phyloP scores from a whole-genome alignment of 2,888 invertebrate species.

The Danaus chrysippus region DNA sequence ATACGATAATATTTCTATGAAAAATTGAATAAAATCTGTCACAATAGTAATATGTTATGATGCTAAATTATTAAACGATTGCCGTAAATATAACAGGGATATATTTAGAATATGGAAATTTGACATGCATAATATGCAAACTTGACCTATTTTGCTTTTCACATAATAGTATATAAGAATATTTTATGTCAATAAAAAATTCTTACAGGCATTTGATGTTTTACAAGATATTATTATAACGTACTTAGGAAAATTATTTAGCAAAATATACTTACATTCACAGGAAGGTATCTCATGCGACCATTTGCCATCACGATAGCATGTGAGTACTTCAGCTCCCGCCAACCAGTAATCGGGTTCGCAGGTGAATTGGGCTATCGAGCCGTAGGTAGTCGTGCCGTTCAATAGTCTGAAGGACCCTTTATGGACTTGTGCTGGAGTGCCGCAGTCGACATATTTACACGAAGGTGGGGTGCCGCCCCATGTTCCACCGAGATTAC shows the following conservation, averaged over 20 bases:
- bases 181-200: too few relatives aligned
- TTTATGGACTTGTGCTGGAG: constrained; percentile 88
- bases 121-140: too few relatives aligned
- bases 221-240: background rate
- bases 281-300: constrained; percentile 91
- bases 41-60: too few relatives aligned
- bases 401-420: constrained; percentile 86
- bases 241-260: background rate
- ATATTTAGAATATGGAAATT: too few relatives aligned
- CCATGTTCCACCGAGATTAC: constrained; percentile 93
- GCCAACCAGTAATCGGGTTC: constrained; percentile 90
- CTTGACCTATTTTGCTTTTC: too few relatives aligned
- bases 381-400: constrained; percentile 89
- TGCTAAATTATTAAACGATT: too few relatives aligned
- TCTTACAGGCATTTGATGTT: background rate
- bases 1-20: too few relatives aligned
- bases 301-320: constrained; percentile 93
- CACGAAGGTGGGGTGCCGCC: constrained; percentile 88
- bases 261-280: constrained; percentile 80
- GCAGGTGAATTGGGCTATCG: constrained; percentile 88
- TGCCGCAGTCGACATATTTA: constrained; percentile 92
- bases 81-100: too few relatives aligned
- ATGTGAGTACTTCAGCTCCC: constrained; percentile 84
- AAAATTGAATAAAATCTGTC: too few relatives aligned
- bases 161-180: too few relatives aligned